A percentile compares a stretch with the other conserved stretches of the same genome.
Evolutionary conservation across 2,888 invertebrate species (phyloP).

Genomic region (Synanthedon tipuliformis): DNA sequence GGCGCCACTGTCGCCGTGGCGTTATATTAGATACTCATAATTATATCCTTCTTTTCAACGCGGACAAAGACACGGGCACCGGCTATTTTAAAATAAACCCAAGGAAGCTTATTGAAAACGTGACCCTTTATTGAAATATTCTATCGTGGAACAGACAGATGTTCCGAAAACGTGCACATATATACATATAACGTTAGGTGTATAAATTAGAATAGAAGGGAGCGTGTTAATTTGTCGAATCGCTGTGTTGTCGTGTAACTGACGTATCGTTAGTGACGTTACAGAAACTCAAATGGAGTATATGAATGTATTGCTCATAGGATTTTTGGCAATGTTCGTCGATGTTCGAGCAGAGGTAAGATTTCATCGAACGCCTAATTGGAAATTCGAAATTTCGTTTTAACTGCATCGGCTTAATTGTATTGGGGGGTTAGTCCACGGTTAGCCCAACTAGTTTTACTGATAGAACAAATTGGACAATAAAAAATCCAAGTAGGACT

Average conservation of each 20-base stretch:
- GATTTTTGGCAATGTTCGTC: constrained; percentile 13
- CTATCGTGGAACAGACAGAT: background rate
- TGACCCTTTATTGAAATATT: no score
- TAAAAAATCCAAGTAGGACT: no score
- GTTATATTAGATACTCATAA: no score
- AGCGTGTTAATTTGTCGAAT: constrained; percentile 20
- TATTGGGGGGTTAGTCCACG: no score
- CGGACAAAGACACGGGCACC: no score
- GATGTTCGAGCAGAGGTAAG: constrained; percentile 14
- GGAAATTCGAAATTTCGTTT: constrained; percentile 10
- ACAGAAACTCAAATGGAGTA: constrained; percentile 16
- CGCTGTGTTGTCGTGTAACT: constrained; percentile 8
- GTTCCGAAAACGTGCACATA: background rate
- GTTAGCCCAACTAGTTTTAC: no score
- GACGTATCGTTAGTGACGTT: constrained; percentile 12
- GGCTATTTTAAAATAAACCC: no score
- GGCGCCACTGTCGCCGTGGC: no score
- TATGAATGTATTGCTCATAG: constrained; percentile 13
- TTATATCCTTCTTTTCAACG: no score
- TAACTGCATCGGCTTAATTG: no score
- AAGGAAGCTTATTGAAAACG: no score
- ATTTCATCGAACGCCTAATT: constrained; percentile 13
- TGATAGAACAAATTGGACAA: no score
- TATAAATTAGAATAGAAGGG: constrained; percentile 9
- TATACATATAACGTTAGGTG: constrained; percentile 1